phyloP scores from a whole-genome alignment of 2,113 vertebrate genomes.

The Myxocyprinus asiaticus region DNA sequence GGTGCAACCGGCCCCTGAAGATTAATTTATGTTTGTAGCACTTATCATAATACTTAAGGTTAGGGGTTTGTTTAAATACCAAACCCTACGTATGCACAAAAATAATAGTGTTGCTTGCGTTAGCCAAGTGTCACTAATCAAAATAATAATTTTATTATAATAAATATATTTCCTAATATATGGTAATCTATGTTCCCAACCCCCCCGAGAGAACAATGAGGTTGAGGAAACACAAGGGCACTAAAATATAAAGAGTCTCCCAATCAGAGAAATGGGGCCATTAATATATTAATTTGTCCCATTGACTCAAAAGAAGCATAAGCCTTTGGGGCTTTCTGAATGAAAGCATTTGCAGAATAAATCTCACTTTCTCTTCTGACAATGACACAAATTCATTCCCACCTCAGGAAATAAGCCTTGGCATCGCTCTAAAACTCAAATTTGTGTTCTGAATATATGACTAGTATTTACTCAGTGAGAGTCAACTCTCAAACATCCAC shows the following conservation, averaged over 20 bases:
- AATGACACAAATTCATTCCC: constrained; percentile 32
- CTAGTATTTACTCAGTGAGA: background rate
- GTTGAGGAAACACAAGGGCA: constrained; percentile 57
- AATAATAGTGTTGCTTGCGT: no score
- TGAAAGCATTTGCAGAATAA: constrained; percentile 49
- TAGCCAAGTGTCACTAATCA: no score
- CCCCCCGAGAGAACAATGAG: constrained; percentile 40
- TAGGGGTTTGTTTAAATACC: no score
- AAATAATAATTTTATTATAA: no score
- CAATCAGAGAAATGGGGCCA: constrained; percentile 60
- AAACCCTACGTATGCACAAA: no score
- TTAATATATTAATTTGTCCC: constrained; percentile 71
- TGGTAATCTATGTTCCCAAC: constrained; percentile 26
- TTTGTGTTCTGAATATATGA: background rate
- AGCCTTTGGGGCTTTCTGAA: constrained; percentile 54
- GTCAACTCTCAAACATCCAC: no score
- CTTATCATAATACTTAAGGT: no score
- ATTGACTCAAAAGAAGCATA: constrained; percentile 63
- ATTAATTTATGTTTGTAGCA: no score
- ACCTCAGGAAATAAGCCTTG: constrained; percentile 22
- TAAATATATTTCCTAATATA: no score
- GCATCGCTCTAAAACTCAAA: constrained; percentile 19
- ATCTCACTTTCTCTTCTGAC: constrained; percentile 47
- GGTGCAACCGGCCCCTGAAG: no score
- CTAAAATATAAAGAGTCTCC: constrained; percentile 50